Percentiles rank a stretch among this genome's conserved stretches.
phyloP scores from a whole-genome alignment of 2,797 vertebrate species.

The Manis crassicaudata region DNA sequence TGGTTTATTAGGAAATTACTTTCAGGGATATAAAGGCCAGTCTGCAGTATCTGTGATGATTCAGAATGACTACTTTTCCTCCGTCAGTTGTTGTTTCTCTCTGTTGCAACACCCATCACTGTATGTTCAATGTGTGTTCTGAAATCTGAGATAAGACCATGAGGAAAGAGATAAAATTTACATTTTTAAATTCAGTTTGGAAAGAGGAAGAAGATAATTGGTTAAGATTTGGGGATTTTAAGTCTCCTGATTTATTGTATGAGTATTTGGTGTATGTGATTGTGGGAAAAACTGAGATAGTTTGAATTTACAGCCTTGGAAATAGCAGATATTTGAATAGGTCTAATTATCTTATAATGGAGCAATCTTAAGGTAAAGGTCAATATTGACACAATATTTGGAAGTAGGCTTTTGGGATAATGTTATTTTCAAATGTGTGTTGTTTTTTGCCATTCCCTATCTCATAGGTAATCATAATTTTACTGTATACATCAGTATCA shows the following conservation, averaged over 20 bases:
- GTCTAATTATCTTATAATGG: constrained; percentile 28
- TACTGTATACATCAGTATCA: background rate
- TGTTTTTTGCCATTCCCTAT: constrained; percentile 13
- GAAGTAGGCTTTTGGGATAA: constrained; percentile 34
- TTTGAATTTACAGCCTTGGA: background rate
- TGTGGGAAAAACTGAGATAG: background rate
- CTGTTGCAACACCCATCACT: background rate
- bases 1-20: constrained; percentile 20
- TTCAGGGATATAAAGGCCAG: background rate
- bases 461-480: constrained; percentile 12
- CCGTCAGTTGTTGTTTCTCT: background rate
- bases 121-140: background rate
- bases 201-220: background rate
- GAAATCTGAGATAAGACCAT: background rate
- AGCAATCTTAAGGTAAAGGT: constrained; percentile 20
- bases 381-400: background rate
- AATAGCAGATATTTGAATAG: background rate
- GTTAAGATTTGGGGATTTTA: constrained; percentile 9
- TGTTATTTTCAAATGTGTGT: constrained; percentile 8
- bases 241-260: constrained; percentile 13
- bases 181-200: background rate
- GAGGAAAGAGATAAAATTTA: background rate
- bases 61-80: background rate
- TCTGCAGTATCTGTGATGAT: background rate
- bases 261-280: background rate